These are phyloP conservation scores for Brevimyrus niger DNA, from an alignment of 2,113 vertebrate species.

Conservation along the genomic window DNA sequence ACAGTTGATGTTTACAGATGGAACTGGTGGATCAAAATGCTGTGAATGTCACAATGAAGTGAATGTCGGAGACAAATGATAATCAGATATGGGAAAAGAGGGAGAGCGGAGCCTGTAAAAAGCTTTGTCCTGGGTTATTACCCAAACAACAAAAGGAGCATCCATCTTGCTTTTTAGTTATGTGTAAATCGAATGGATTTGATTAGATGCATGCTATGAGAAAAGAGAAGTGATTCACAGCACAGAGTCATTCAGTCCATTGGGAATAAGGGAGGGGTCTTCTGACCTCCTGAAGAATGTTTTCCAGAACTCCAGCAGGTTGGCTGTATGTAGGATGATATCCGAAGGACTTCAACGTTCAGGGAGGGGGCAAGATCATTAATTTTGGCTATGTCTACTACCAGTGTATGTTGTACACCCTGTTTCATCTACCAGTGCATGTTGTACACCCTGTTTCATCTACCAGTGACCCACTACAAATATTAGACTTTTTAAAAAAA, in stretches of 20 bases:
- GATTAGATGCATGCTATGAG: neutral
- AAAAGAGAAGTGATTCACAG: neutral
- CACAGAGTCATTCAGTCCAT: neutral
- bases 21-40: neutral
- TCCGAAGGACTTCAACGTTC: neutral
- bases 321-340: neutral
- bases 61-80: neutral
- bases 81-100: neutral
- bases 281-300: neutral
- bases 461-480: conserved; percentile 34
- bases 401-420: neutral
- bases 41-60: neutral
- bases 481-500: conserved; percentile 31
- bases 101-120: neutral
- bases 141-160: neutral
- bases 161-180: neutral
- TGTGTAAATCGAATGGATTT: neutral
- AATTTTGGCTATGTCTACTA: neutral
- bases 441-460: neutral
- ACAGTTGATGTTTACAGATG: neutral
- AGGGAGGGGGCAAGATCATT: neutral
- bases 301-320: neutral
- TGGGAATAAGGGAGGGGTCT: neutral
- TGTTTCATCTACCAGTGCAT: conserved; percentile 23
- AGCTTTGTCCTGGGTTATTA: neutral